Evolutionary conservation across 2,888 invertebrate species (phyloP).

Genomic region (Drosophila dives): DNA sequence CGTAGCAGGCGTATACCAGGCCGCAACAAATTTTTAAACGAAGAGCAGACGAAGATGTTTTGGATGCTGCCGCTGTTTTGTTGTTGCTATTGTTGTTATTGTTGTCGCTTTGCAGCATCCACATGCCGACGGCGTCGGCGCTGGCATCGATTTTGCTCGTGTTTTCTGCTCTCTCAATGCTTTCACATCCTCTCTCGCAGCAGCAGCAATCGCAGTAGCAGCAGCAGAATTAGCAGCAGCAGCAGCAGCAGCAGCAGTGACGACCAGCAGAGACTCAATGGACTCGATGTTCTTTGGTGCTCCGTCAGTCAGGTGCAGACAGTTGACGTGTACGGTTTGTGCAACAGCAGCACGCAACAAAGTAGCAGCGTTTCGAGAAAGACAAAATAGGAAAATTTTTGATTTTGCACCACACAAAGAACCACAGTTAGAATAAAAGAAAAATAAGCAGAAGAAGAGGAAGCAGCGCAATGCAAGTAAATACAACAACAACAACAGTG

Average conservation of each 20-base stretch:
- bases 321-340: slow-evolving; percentile 84
- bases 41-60: slow-evolving; percentile 57
- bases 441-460: neutral
- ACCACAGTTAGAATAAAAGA: slow-evolving; percentile 22
- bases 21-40: slow-evolving; percentile 35
- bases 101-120: slow-evolving; percentile 54
- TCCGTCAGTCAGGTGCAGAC: slow-evolving; percentile 84
- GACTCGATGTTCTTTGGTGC: slow-evolving; percentile 30
- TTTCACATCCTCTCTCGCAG: slow-evolving; percentile 6
- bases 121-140: slow-evolving; percentile 49
- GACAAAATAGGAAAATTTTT: slow-evolving; percentile 23
- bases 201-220: neutral
- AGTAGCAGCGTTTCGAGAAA: slow-evolving; percentile 31
- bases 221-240: slow-evolving; percentile 1
- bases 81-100: slow-evolving; percentile 21
- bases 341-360: slow-evolving; percentile 70
- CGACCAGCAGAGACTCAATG: slow-evolving; percentile 15
- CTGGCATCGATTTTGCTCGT: slow-evolving; percentile 57
- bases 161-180: slow-evolving; percentile 30
- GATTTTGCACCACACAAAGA: slow-evolving; percentile 46
- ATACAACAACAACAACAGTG: slow-evolving; percentile 18
- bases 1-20: slow-evolving; percentile 23
- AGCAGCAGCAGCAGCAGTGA: slow-evolving; percentile 9
- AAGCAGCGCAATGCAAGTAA: slow-evolving; percentile 28
- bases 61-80: slow-evolving; percentile 15